Percentiles rank a stretch among this genome's conserved stretches.
Conservation (phyloP, 2,113 vertebrate genomes). For the Indicator indicator region DNA sequence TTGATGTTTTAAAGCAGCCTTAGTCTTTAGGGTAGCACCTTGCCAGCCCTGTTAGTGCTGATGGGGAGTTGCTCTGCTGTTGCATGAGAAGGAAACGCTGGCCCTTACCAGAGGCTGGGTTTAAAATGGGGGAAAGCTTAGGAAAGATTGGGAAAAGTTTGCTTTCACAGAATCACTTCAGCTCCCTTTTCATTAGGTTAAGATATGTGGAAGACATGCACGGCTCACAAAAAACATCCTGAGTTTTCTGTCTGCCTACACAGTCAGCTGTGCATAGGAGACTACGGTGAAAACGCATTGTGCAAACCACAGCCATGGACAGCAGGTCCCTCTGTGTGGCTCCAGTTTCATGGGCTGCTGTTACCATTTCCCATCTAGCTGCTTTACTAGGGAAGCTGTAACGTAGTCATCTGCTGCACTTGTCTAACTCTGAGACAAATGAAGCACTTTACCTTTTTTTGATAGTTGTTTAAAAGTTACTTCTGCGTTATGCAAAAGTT, state of each 20-base stretch:
- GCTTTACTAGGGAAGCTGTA: not conserved
- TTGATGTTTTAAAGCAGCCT: not conserved
- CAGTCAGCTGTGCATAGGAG: not conserved
- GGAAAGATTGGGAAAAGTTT: not conserved
- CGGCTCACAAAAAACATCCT: not conserved
- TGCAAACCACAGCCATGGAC: accelerated
- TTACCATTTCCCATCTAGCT: not conserved
- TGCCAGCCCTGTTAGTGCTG: not conserved
- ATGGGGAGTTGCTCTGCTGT: not conserved
- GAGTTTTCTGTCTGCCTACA: not conserved
- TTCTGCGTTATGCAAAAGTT: not conserved
- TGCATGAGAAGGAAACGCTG: not conserved
- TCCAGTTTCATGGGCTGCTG: not conserved
- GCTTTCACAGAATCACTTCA: not conserved
- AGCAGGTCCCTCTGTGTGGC: not conserved
- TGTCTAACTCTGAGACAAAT: not conserved
- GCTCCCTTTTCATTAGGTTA: not conserved
- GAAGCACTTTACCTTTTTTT: not conserved
- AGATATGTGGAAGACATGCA: not conserved
- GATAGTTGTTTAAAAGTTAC: not conserved
- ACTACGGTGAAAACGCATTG: not conserved
- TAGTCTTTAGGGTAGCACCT: not conserved
- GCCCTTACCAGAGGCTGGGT: not conserved
- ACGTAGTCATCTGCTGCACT: accelerated
- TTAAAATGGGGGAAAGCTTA: not conserved